Evolutionary conservation across 2,888 invertebrate species (phyloP), one percentile per base, ranked within the genome.

Genomic region (Agriopis aurantiaria): DNA sequence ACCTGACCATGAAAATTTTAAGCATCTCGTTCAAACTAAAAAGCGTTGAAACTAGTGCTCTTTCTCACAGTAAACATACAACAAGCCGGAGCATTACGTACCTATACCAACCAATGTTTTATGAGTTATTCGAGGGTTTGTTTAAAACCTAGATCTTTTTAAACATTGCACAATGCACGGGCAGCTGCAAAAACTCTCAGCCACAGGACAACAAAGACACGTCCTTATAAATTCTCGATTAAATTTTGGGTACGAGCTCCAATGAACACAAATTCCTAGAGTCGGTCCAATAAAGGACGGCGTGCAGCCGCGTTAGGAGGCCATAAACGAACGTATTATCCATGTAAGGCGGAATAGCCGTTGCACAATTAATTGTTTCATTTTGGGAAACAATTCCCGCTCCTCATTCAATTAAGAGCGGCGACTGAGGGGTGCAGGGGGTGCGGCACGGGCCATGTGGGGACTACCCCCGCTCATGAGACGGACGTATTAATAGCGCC

Each of bases 281-380:
- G 91, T 89, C 88, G 91, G 93, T 91, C 90, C 93, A 92, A 93
- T 93, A 93, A 92, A 93, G 92, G 93, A 92, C 91, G 92, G 86
- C 88, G 87, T 92, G 93, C 93, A 93, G 91, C 92, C 93, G 91
- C 93, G 94, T 92, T 93, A 93, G 94, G 92, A 92, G 92, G 88
- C 93, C 89, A 93, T 93, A 93, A 93, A 94, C 93, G 94, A 91
- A 92, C 93, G 93, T 93, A 93, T 94, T 94, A 94, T 93, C 94
- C 94, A 94, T 94, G 93, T 94, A 94, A 94, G 94, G 93, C 94
- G 92, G 89, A 92, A 94, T 94, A 93, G 93, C 94, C 94, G 93
- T 94, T 94, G 93, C 94, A 94, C 94, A 94, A 94, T 94, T 94
- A 94, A 94, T 94, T 94, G 94, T 94, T 94, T 94, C 93, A 94